Percentiles rank a stretch among this genome's conserved stretches.
phyloP scores from a whole-genome alignment of 1,140 invertebrate species.

The Olivierus martensii region DNA sequence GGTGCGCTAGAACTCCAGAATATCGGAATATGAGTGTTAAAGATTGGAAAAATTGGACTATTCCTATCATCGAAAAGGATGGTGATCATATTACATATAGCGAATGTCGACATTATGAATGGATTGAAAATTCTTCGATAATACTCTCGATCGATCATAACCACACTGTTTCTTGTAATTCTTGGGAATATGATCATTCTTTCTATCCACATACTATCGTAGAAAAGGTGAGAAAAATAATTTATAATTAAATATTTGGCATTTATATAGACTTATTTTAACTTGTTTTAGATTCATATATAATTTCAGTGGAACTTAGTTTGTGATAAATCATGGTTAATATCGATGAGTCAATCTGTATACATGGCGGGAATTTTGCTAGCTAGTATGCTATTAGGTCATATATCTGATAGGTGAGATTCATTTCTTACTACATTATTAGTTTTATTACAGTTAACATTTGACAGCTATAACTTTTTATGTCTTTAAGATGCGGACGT shows the following conservation, averaged over 20 bases:
- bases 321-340: conserved; percentile 48
- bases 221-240: conserved; percentile 36
- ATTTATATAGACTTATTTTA: conserved; percentile 36
- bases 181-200: conserved; percentile 10
- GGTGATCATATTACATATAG: neutral
- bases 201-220: conserved; percentile 5
- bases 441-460: no score
- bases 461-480: no score
- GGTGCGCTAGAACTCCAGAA: neutral
- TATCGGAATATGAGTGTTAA: neutral
- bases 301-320: conserved; percentile 52
- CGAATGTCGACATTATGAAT: neutral
- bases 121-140: neutral
- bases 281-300: neutral
- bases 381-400: conserved; percentile 61
- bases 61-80: neutral
- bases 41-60: neutral
- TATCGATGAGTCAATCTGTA: conserved; percentile 52
- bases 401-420: conserved; percentile 56
- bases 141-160: neutral
- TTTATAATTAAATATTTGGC: no score
- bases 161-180: neutral
- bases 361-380: conserved; percentile 69
- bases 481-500: conserved; percentile 11
- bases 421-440: neutral